Evolutionary conservation across 37 sponge, comb jelly and placozoan genomes (phyloP), one percentile per base, ranked within the genome.

Genomic region (Agelas oroides): DNA sequence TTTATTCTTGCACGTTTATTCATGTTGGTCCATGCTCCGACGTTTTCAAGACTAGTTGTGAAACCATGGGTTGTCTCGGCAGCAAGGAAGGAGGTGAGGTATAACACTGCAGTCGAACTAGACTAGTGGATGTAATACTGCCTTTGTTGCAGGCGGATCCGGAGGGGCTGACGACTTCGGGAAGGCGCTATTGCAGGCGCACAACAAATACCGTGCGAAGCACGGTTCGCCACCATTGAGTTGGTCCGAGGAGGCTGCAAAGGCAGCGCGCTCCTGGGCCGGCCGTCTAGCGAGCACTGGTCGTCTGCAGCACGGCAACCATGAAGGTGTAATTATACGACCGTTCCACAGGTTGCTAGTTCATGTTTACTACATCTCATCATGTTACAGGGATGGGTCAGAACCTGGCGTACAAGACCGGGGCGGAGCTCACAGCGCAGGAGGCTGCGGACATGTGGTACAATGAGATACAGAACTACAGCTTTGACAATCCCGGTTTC

Each of bases 251-350:
- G 27, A 77, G 24, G 92, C 93, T 18, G 89, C 91, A 15, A 58
- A 57, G 19, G 79, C 71, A 20, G 98, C 98, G 2, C 83, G 88
- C 55, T 24, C 58, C 28, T 97, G 98, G 98, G 98, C 98, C 41
- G 75, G 88, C 41, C 85, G 87, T 14, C 86, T 97, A 6, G 90
- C 85, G 17, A 76, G 70, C 21, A 65, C 59, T 21, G 86, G 88
- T 27, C 77, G 25, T 17, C 75, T 97, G 52, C 55, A 91, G 65
- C 95, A 95, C 66, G 87, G 92, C 0, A 62, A 78, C 58, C 86
- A 92, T 69, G 76, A 82, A 21, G 88, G 46, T 46, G 8, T 46
- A 46, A 46, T 46, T 46, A 46, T n/a, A n/a, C n/a, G n/a, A n/a
- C n/a, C n/a, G n/a, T n/a, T n/a, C n/a, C n/a, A n/a, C n/a, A n/a